Base-by-base conservation (phyloP, 2,888 invertebrate genomes). In the Hydroisotoma schaefferi region DNA sequence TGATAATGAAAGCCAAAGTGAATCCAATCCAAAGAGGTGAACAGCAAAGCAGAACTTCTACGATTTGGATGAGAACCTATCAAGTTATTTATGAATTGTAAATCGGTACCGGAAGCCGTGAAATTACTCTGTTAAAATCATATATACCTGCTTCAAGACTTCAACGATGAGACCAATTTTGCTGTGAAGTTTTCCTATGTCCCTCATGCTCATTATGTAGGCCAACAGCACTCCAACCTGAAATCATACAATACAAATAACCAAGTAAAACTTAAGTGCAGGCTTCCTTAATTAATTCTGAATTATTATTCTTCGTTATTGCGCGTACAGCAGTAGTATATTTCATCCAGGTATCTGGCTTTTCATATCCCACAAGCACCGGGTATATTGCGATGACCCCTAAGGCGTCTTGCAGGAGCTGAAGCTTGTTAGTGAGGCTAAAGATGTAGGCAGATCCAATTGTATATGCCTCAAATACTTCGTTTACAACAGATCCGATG, bases 161-260 rank as follows among this genome's bases (percentile, higher is more conserved):
- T 63, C 63, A n/a, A 63, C 53, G 1, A 63, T 56, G 8, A 63
- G 46, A n/a, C 63, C 63, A 28, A 63, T 59, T 54, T 63, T 55
- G 28, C 54, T 59, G 23, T 59, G 59, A 1, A 63, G 54, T 22
- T 59, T 63, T 4, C 63, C 63, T 54, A 63, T 59, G 43, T 63
- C 59, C 27, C 63, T 5, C 59, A 63, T 59, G 57, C 63, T 63
- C 29, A 63, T 55, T 25, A 59, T 59, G 37, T 63, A 63, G 2
- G 63, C 63, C 53, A 63, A 27, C 2, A 63, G 57, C 4, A 63
- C 38, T 8, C 63, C 63, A 29, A 47, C 56, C 63, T 63, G n/a
- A 6, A 18, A 43, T 12, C 8, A 33, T n/a, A n/a, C 10, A 33
- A 33, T 33, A 12, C 33, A 33, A 10, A 33, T 10, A 10, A 33